These are phyloP conservation scores for Laspeyria flexula DNA, from an alignment of 2,888 invertebrate genomes.

Conservation along the genomic window DNA sequence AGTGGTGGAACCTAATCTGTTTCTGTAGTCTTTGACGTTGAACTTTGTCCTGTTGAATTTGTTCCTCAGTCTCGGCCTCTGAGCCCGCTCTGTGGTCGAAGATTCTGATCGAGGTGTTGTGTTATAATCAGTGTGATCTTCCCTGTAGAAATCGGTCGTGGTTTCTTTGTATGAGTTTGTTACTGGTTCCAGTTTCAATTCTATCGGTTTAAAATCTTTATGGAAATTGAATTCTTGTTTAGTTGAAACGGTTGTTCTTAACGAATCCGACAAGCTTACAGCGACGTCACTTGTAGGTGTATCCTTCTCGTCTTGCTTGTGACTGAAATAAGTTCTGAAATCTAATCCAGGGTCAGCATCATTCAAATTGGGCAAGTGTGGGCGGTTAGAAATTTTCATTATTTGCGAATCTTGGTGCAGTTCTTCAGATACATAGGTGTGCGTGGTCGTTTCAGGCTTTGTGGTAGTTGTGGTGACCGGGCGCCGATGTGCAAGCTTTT, in stretches of 20 bases:
- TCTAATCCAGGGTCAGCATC: constrained; percentile 62
- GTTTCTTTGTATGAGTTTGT: constrained; percentile 53
- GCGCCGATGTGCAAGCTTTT: constrained; percentile 71
- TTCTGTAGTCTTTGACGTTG: constrained; percentile 92
- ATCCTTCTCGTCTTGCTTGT: constrained; percentile 84
- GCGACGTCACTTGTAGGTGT: constrained; percentile 83
- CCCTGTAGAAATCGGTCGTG: constrained; percentile 59
- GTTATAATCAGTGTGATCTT: constrained; percentile 58
- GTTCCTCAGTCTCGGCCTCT: constrained; percentile 74
- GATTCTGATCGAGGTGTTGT: constrained; percentile 64
- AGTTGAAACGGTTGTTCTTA: constrained; percentile 58
- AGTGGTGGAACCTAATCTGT: constrained; percentile 86
- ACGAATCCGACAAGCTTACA: constrained; percentile 66
- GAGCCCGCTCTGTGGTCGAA: constrained; percentile 58
- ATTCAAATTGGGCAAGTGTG: constrained; percentile 59
- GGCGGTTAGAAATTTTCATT: constrained; percentile 81
- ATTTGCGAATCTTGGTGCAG: constrained; percentile 75
- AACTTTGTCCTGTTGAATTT: constrained; percentile 90
- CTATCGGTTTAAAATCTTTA: constrained; percentile 76
- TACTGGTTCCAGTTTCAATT: constrained; percentile 67
- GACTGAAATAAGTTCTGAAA: constrained; percentile 71
- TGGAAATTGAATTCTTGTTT: constrained; percentile 76
- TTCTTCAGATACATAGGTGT: constrained; percentile 58
- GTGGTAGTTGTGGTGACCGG: constrained; percentile 64
- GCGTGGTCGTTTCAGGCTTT: constrained; percentile 71